A percentile compares a stretch with the other conserved stretches of the same genome.
Conservation (phyloP, 2,797 vertebrate species). For the Poecilia velifera region DNA sequence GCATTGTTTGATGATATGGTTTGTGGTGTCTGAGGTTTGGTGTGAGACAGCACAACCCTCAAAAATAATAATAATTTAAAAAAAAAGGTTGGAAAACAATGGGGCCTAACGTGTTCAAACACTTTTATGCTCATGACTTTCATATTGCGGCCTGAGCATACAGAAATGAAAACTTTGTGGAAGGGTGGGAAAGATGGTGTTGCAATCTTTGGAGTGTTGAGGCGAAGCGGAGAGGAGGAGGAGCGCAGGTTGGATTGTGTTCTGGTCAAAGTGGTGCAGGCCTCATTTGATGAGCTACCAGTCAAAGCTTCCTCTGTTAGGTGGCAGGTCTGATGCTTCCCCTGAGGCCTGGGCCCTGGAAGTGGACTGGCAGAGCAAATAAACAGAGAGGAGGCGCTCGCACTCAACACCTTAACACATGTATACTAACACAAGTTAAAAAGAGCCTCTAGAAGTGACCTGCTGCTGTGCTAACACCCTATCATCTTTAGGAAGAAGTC, state of each 20-base stretch:
- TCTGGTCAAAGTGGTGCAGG: conserved; percentile 63
- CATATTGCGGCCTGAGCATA: neutral
- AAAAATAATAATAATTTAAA: neutral
- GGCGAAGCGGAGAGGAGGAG: conserved; percentile 21
- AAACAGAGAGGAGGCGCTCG: conserved; percentile 71
- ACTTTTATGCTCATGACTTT: neutral
- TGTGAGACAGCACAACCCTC: conserved; percentile 8
- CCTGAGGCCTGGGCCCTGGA: conserved; percentile 71
- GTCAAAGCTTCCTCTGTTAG: conserved; percentile 75
- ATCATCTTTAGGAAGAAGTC: conserved; percentile 37
- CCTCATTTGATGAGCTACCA: conserved; percentile 55
- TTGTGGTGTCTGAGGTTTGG: conserved; percentile 48
- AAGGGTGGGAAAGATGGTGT: conserved; percentile 26
- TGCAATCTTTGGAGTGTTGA: conserved; percentile 29
- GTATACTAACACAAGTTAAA: conserved; percentile 53
- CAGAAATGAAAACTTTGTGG: conserved; percentile 14
- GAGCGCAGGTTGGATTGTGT: conserved; percentile 32
- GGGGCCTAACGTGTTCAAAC: neutral
- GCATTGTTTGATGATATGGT: conserved; percentile 15
- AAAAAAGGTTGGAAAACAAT: neutral
- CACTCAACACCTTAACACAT: conserved; percentile 71
- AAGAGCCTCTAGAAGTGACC: conserved; percentile 34
- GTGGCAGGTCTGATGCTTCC: conserved; percentile 69
- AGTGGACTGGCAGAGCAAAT: conserved; percentile 79
- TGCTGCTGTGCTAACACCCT: conserved; percentile 24